Conservation (phyloP, 2,113 vertebrate genomes). For the Cheilinus undulatus region DNA sequence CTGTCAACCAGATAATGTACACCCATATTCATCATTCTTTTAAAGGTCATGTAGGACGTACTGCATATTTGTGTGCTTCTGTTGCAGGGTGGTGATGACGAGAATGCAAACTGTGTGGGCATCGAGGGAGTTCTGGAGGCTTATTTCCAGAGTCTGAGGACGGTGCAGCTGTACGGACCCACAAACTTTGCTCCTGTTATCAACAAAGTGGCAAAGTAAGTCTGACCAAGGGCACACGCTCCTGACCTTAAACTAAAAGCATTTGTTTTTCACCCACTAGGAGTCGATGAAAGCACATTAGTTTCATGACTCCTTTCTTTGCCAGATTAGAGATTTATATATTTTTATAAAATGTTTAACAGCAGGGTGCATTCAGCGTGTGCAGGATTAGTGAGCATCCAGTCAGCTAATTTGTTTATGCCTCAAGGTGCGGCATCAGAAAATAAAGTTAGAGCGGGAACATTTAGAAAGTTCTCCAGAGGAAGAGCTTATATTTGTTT, state of each 20-base stretch:
- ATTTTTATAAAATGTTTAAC: constrained; percentile 2
- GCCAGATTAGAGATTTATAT: constrained; percentile 12
- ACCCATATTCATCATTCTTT: background rate
- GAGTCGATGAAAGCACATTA: constrained; percentile 5
- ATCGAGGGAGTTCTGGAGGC: constrained; percentile 90
- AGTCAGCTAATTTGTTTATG: constrained; percentile 10
- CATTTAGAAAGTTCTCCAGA: background rate
- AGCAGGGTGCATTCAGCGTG: background rate
- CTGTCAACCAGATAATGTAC: background rate
- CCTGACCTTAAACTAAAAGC: background rate
- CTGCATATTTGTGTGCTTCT: constrained; percentile 8
- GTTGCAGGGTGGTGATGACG: constrained; percentile 64
- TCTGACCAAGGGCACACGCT: background rate
- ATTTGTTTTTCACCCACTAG: background rate
- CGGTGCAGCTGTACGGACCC: constrained; percentile 93
- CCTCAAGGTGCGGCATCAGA: constrained; percentile 8
- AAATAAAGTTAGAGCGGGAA: background rate
- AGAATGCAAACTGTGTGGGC: constrained; percentile 75
- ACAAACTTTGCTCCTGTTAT: constrained; percentile 96
- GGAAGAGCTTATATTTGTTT: background rate
- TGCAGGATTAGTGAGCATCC: constrained; percentile 10
- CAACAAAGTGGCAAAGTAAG: constrained; percentile 94
- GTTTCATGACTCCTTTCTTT: constrained; percentile 23
- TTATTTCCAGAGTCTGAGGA: constrained; percentile 93
- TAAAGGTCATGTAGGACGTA: too few relatives aligned